Percentiles rank a stretch among this genome's conserved stretches.
Conservation (phyloP, 1,140 invertebrate genomes). For the Diprion similis region DNA sequence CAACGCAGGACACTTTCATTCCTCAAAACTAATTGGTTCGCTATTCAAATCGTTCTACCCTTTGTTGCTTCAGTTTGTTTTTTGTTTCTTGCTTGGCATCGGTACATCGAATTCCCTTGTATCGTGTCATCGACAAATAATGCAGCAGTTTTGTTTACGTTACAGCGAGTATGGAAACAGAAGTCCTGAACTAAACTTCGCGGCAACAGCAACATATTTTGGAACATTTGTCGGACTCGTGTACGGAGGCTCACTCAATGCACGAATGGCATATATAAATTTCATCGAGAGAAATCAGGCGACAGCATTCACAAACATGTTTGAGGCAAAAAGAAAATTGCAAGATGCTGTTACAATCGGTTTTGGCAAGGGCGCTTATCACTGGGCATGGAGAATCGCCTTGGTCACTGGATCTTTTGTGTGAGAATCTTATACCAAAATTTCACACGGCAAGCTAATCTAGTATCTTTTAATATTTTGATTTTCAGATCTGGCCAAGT, state of each 20-base stretch:
- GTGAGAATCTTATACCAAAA: slow-evolving; percentile 51
- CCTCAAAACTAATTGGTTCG: too few relatives aligned
- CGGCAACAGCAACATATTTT: slow-evolving; percentile 63
- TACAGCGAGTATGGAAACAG: slow-evolving; percentile 67
- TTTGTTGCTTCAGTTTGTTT: too few relatives aligned
- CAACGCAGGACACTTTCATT: too few relatives aligned
- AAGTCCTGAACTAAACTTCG: slow-evolving; percentile 66
- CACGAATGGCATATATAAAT: slow-evolving; percentile 66
- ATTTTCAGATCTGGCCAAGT: background rate
- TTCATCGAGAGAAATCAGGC: slow-evolving; percentile 79
- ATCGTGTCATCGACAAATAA: background rate
- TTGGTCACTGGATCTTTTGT: slow-evolving; percentile 71
- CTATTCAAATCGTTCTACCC: too few relatives aligned
- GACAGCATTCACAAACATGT: slow-evolving; percentile 69
- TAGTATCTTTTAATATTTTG: slow-evolving; percentile 17
- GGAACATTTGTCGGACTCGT: slow-evolving; percentile 66
- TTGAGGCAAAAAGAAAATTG: slow-evolving; percentile 73
- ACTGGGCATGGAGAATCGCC: slow-evolving; percentile 69
- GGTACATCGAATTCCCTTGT: background rate
- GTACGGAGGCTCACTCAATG: slow-evolving; percentile 68
- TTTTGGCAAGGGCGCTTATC: slow-evolving; percentile 73
- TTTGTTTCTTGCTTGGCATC: too few relatives aligned
- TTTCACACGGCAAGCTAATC: slow-evolving; percentile 15
- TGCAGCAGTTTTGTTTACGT: slow-evolving; percentile 28
- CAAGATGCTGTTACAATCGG: slow-evolving; percentile 70